Percentiles rank a stretch among this genome's conserved stretches.
These are phyloP conservation scores for Lycorma delicatula DNA, from an alignment of 1,140 invertebrate genomes.

Conservation along the genomic window DNA sequence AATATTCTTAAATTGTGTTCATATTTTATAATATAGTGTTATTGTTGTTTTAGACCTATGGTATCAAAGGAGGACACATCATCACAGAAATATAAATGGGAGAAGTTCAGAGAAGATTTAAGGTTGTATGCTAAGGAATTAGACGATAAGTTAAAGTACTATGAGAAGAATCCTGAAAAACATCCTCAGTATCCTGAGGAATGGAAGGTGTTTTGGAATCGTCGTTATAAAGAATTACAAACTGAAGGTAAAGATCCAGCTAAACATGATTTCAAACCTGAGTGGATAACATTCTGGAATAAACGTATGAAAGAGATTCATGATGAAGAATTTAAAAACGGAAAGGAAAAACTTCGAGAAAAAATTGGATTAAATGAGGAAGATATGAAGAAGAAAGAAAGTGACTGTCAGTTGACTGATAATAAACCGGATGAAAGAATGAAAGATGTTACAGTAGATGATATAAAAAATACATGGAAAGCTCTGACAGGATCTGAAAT, in stretches of 20 bases:
- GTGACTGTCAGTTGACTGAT: slow-evolving; percentile 17
- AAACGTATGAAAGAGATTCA: slow-evolving; percentile 67
- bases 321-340: slow-evolving; percentile 49
- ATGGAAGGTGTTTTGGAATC: slow-evolving; percentile 79
- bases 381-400: slow-evolving; percentile 4
- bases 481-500: slow-evolving; percentile 29
- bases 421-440: slow-evolving; percentile 14
- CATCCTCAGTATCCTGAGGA: slow-evolving; percentile 76
- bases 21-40: too few species aligned
- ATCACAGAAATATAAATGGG: neutral
- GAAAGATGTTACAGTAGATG: slow-evolving; percentile 27
- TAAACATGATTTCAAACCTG: slow-evolving; percentile 73
- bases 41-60: too few species aligned
- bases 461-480: slow-evolving; percentile 33
- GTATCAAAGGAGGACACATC: too few species aligned
- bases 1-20: too few species aligned
- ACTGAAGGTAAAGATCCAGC: slow-evolving; percentile 51
- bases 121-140: too few species aligned
- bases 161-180: slow-evolving; percentile 75
- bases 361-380: slow-evolving; percentile 34
- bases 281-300: slow-evolving; percentile 79
- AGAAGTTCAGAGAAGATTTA: neutral
- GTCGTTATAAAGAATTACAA: slow-evolving; percentile 64
- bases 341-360: slow-evolving; percentile 47
- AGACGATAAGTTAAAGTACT: slow-evolving; percentile 53